Conservation (phyloP, 2,113 vertebrate genomes). For the Fregetta grallaria region DNA sequence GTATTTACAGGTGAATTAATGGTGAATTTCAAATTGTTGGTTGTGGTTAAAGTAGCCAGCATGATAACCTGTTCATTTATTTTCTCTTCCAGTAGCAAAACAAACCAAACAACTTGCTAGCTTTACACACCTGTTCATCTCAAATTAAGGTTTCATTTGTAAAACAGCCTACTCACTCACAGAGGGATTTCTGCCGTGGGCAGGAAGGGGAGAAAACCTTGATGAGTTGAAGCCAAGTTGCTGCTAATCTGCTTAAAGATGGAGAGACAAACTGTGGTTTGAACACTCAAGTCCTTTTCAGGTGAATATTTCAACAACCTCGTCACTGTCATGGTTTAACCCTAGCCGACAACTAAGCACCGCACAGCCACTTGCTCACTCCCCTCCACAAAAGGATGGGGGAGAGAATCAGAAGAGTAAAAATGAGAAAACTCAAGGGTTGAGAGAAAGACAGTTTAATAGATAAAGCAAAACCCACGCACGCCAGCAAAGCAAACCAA, state of each 20-base stretch:
- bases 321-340: neutral
- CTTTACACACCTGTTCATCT: neutral
- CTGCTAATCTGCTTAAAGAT: neutral
- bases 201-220: neutral
- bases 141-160: neutral
- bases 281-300: neutral
- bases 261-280: neutral
- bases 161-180: neutral
- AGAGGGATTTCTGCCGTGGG: neutral
- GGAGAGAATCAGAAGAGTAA: too few species aligned
- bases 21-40: neutral
- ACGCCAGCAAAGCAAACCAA: too few species aligned
- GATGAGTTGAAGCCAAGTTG: neutral
- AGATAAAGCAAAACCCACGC: too few species aligned
- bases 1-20: neutral
- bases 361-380: too few species aligned
- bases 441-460: too few species aligned
- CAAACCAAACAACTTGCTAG: neutral
- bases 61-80: neutral
- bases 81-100: neutral
- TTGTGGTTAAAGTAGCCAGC: neutral
- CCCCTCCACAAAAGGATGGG: too few species aligned
- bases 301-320: neutral
- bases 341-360: too few species aligned
- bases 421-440: too few species aligned